A percentile compares a stretch with the other conserved stretches of the same genome.
Conservation (phyloP, 2,113 vertebrate genomes). For the Cepphus grylle region DNA sequence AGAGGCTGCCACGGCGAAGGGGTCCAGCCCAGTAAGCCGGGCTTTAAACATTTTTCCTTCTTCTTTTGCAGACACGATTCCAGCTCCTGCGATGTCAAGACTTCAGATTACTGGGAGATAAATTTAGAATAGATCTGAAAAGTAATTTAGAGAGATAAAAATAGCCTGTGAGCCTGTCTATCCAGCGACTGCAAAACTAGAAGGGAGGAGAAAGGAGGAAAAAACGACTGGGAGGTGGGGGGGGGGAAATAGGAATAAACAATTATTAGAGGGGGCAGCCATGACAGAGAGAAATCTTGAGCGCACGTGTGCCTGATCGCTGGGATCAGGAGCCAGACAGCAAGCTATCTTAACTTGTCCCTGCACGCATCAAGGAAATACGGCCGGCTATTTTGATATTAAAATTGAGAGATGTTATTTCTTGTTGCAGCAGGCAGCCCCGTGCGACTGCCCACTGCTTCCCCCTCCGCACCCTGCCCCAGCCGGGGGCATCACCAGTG, state of each 20-base stretch:
- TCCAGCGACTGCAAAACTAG: neutral
- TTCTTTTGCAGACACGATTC: neutral
- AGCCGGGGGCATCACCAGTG: fast-evolving
- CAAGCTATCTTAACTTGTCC: neutral
- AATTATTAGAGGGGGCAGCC: neutral
- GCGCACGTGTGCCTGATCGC: fast-evolving
- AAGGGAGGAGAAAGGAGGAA: neutral
- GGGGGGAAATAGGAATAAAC: neutral
- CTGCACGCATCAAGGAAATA: neutral
- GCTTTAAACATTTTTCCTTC: neutral
- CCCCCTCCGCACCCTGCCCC: fast-evolving
- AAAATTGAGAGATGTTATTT: neutral
- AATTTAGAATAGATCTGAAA: conserved; percentile 31
- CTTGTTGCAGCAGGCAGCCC: neutral
- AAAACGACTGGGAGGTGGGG: neutral
- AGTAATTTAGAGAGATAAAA: conserved; percentile 34
- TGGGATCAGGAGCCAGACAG: neutral
- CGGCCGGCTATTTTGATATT: neutral
- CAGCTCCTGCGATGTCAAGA: neutral
- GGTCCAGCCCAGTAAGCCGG: neutral
- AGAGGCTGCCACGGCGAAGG: neutral
- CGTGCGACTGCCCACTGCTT: fast-evolving
- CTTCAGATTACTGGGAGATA: conserved; percentile 31
- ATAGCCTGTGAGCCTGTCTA: neutral
- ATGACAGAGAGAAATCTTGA: neutral